Evolutionary conservation across 2,888 invertebrate species (phyloP).

Genomic region (Pachymerium ferrugineum): DNA sequence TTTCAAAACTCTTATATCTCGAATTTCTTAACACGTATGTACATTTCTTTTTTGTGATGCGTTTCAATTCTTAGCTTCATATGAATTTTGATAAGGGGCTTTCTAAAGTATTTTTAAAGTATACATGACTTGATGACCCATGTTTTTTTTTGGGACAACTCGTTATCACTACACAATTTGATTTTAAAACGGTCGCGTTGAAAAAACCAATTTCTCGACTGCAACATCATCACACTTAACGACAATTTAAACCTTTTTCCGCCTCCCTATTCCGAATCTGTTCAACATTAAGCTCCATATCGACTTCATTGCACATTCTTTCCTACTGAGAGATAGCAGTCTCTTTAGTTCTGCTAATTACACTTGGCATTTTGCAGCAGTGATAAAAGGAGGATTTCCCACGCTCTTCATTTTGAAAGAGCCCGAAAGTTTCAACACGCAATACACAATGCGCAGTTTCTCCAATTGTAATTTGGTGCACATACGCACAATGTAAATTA

Average conservation of each 20-base stretch:
- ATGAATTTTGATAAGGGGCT: too few relatives aligned
- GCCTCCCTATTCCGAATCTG: neutral
- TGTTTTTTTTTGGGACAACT: too few relatives aligned
- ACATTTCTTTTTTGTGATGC: too few relatives aligned
- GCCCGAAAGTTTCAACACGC: neutral
- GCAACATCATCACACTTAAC: neutral
- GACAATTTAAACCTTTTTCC: neutral
- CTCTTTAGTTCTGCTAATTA: slow-evolving; percentile 3
- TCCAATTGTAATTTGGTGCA: neutral
- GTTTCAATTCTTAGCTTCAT: too few relatives aligned
- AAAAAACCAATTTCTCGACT: neutral
- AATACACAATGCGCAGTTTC: neutral
- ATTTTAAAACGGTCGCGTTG: too few relatives aligned
- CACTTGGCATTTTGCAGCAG: neutral
- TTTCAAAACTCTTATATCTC: too few relatives aligned
- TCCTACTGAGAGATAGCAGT: neutral
- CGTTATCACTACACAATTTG: too few relatives aligned
- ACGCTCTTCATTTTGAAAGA: neutral
- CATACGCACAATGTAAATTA: neutral
- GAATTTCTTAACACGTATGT: too few relatives aligned
- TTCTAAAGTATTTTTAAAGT: too few relatives aligned
- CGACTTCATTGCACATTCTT: neutral
- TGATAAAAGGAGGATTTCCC: neutral
- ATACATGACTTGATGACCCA: too few relatives aligned
- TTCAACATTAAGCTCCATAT: neutral